A percentile compares a stretch with the other conserved stretches of the same genome.
Evolutionary conservation across 2,888 invertebrate genomes (phyloP).

Genomic region (Tetragonisca angustula): DNA sequence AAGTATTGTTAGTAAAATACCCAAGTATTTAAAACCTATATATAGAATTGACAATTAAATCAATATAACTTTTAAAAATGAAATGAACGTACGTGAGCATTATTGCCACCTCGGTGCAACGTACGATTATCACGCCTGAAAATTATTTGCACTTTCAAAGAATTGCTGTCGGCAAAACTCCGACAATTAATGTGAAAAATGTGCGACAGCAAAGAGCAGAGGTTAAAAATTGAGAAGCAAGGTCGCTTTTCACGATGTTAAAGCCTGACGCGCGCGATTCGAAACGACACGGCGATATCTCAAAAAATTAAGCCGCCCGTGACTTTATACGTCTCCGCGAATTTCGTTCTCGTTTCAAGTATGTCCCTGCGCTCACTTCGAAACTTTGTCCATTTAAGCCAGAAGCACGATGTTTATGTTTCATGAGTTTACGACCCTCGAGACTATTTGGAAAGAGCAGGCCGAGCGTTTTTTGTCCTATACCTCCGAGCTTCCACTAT

Average conservation of each 20-base stretch:
- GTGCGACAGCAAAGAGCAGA: too few relatives aligned
- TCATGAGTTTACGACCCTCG: slow-evolving; percentile 18
- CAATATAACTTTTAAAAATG: too few relatives aligned
- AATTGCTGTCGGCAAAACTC: not conserved
- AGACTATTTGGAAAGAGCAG: slow-evolving; percentile 11
- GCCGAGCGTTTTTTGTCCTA: slow-evolving; percentile 9
- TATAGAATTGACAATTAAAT: too few relatives aligned
- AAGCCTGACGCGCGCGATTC: not conserved
- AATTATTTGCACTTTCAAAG: not conserved
- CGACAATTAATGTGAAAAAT: too few relatives aligned
- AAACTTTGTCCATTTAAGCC: slow-evolving; percentile 25
- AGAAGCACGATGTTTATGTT: slow-evolving; percentile 25
- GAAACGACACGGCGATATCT: not conserved
- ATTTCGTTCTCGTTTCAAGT: slow-evolving; percentile 4
- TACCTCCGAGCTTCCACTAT: not conserved
- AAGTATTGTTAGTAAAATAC: too few relatives aligned
- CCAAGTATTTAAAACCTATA: too few relatives aligned
- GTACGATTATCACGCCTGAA: too few relatives aligned
- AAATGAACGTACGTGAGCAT: too few relatives aligned
- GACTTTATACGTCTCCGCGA: not conserved
- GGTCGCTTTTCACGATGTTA: not conserved
- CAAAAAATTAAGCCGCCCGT: slow-evolving; percentile 3
- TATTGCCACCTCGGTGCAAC: too few relatives aligned
- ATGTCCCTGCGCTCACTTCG: not conserved
- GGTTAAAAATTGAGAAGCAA: not conserved